Conservation (phyloP, 2,113 vertebrate genomes). For the Melanotaenia duboulayi region DNA sequence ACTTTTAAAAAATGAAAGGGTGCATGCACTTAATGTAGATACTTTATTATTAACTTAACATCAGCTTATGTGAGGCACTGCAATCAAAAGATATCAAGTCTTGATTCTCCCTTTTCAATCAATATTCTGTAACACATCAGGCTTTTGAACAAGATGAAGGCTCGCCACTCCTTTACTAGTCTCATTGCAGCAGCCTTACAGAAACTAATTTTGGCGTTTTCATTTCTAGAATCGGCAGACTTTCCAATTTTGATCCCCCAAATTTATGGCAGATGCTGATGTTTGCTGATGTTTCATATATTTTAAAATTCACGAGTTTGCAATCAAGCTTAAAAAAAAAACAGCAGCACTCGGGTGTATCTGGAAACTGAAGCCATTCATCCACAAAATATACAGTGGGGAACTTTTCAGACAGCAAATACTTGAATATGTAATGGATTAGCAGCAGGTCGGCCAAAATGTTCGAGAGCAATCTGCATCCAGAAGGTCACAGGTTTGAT, state of each 20-base stretch:
- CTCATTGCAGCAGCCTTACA: slow-evolving; percentile 36
- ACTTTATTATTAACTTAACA: background rate
- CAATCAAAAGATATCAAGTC: background rate
- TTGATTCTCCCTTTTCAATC: background rate
- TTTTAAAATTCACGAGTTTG: slow-evolving; percentile 6
- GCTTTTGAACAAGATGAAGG: slow-evolving; percentile 16
- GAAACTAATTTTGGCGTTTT: background rate
- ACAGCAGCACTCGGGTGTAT: slow-evolving; percentile 1
- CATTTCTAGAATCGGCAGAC: background rate
- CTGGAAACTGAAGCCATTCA: slow-evolving; percentile 8
- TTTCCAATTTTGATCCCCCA: slow-evolving; percentile 8
- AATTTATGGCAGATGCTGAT: background rate
- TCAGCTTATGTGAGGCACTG: background rate
- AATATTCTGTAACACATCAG: background rate
- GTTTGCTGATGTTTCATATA: background rate
- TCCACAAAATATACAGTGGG: slow-evolving; percentile 34
- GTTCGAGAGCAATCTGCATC: slow-evolving; percentile 45
- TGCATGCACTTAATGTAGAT: slow-evolving; percentile 12
- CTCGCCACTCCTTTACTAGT: slow-evolving; percentile 4
- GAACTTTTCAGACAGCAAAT: slow-evolving; percentile 46
- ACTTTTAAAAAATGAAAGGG: background rate
- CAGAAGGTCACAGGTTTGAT: slow-evolving; percentile 53
- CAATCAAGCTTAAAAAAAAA: background rate
- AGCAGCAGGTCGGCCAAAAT: slow-evolving; percentile 68
- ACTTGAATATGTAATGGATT: slow-evolving; percentile 51